Conservation (phyloP, 2,888 invertebrate genomes). For the Epistrophe eligans region DNA sequence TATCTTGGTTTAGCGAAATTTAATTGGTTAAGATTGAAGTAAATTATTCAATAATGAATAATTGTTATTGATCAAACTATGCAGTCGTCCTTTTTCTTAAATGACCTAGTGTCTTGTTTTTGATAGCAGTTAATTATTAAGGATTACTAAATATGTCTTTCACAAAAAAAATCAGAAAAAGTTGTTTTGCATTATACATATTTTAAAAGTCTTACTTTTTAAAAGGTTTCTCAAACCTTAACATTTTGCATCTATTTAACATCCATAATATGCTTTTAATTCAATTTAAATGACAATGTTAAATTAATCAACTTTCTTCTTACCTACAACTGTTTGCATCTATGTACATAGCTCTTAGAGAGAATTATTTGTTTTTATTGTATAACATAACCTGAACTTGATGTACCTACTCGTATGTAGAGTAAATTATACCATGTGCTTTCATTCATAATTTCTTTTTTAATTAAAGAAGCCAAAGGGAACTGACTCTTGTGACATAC, state of each 20-base stretch:
- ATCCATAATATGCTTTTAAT: constrained; percentile 32
- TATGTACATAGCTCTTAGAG: neutral
- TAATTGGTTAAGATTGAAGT: no score
- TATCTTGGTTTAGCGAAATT: no score
- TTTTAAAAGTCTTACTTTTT: no score
- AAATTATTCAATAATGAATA: no score
- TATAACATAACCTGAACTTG: constrained; percentile 15
- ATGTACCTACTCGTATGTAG: neutral
- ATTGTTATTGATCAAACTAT: no score
- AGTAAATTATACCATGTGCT: constrained; percentile 4
- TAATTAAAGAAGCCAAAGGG: constrained; percentile 22
- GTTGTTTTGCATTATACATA: no score
- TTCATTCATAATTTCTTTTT: constrained; percentile 26
- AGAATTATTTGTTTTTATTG: constrained; percentile 14
- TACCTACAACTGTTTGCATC: constrained; percentile 7
- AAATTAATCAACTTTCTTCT: constrained; percentile 29
- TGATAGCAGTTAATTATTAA: no score
- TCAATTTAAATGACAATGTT: constrained; percentile 22
- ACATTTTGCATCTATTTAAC: neutral
- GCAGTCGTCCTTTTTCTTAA: no score
- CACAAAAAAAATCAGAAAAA: no score
- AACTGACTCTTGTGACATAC: neutral
- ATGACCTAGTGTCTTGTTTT: no score
- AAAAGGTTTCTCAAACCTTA: no score
- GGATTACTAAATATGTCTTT: no score